Evolutionary conservation across 1,140 invertebrate species (phyloP).

Genomic region (Diorhabda carinulata): DNA sequence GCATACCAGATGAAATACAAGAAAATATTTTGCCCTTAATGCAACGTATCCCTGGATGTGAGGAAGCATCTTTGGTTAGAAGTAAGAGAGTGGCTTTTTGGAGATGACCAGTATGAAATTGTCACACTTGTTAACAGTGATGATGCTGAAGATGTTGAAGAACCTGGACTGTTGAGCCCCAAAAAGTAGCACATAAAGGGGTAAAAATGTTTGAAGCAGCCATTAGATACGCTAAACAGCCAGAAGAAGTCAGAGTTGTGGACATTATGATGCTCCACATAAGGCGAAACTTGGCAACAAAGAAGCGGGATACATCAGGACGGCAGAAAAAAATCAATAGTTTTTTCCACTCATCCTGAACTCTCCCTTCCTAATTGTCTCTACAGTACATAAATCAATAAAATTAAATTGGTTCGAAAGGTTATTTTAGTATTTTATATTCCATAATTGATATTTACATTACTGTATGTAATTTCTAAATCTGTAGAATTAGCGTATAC

Average conservation of each 20-base stretch:
- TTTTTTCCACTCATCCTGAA: background rate
- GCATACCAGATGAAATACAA: too few relatives aligned
- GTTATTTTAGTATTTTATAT: too few relatives aligned
- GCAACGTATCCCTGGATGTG: too few relatives aligned
- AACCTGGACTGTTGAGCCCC: background rate
- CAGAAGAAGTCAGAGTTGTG: background rate
- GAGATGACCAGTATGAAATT: background rate
- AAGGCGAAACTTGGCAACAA: background rate
- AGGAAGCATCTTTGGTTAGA: background rate
- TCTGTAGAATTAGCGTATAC: too few relatives aligned
- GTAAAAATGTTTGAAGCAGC: constrained; percentile 16
- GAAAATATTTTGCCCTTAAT: too few relatives aligned
- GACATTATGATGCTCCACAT: background rate
- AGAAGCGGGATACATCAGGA: background rate
- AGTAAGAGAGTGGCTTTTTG: background rate
- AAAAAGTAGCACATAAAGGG: constrained; percentile 18
- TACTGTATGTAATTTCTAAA: too few relatives aligned
- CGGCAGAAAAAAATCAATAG: background rate
- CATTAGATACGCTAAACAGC: background rate
- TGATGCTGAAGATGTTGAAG: background rate
- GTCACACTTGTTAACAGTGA: background rate
- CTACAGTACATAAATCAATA: too few relatives aligned
- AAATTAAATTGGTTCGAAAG: too few relatives aligned
- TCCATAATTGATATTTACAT: too few relatives aligned
- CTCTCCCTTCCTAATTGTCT: too few relatives aligned